Evolutionary conservation across 2,113 vertebrate genomes (phyloP).

Genomic region (Gobius niger): DNA sequence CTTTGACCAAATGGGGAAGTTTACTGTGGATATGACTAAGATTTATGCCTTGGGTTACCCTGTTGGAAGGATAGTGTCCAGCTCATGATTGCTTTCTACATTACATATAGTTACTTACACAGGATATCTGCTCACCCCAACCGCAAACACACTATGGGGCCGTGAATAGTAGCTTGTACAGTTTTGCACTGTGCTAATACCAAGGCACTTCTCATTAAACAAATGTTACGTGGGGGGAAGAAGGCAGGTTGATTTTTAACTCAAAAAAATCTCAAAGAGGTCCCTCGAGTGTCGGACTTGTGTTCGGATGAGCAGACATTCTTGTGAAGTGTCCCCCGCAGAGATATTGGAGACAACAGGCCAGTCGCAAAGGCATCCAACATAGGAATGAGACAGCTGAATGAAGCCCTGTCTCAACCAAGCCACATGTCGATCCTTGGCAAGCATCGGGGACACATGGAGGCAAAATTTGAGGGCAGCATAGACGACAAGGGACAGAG

Average conservation of each 20-base stretch:
- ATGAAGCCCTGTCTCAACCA: conserved; percentile 31
- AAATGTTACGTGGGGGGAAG: neutral
- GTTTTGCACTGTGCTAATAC: neutral
- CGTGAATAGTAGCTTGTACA: neutral
- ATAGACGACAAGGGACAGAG: conserved; percentile 63
- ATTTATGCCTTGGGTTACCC: conserved; percentile 55
- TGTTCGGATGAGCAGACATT: conserved; percentile 16
- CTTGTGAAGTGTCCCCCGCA: conserved; percentile 15
- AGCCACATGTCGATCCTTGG: conserved; percentile 54
- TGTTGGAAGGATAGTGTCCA: conserved; percentile 31
- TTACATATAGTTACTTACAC: conserved; percentile 23
- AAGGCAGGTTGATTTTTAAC: neutral
- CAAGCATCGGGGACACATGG: conserved; percentile 56
- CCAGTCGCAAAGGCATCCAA: conserved; percentile 58
- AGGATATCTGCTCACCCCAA: conserved; percentile 42
- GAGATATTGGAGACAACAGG: conserved; percentile 59
- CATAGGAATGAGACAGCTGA: conserved; percentile 77
- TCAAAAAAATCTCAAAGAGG: neutral
- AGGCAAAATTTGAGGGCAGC: conserved; percentile 49
- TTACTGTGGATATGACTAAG: conserved; percentile 29
- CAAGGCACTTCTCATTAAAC: conserved; percentile 12
- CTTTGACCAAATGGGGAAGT: neutral
- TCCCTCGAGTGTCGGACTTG: neutral
- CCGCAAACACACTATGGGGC: conserved; percentile 9
- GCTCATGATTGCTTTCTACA: conserved; percentile 30